Evolutionary conservation across 1,140 invertebrate species (phyloP).

Genomic region (Zophobas morio): DNA sequence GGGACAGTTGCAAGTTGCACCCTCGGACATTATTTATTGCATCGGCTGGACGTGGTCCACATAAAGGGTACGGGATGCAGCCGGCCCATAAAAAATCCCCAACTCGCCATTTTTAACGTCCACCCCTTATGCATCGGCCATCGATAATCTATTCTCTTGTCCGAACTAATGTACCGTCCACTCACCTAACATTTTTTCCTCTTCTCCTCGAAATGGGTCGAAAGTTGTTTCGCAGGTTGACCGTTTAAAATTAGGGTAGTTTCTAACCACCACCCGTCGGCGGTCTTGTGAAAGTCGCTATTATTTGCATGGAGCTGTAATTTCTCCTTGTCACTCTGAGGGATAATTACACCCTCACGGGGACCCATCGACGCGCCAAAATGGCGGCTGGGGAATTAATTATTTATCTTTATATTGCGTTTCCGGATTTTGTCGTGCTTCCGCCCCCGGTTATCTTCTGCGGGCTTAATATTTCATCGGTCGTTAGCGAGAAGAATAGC

Average conservation of each 20-base stretch:
- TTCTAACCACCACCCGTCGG: slow-evolving; percentile 12
- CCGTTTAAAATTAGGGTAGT: slow-evolving; percentile 26
- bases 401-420: slow-evolving; percentile 52
- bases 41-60: slow-evolving; percentile 54
- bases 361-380: slow-evolving; percentile 45
- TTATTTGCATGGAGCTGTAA: slow-evolving; percentile 24
- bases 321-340: slow-evolving; percentile 31
- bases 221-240: slow-evolving; percentile 5
- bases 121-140: slow-evolving; percentile 47
- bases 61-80: slow-evolving; percentile 51
- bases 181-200: slow-evolving; percentile 35
- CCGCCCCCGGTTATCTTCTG: slow-evolving; percentile 18
- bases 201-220: slow-evolving; percentile 4
- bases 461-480: slow-evolving; percentile 39
- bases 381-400: slow-evolving; percentile 52
- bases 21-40: slow-evolving; percentile 54
- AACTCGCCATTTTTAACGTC: slow-evolving; percentile 51
- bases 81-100: slow-evolving; percentile 54
- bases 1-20: slow-evolving; percentile 54
- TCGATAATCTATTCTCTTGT: slow-evolving; percentile 50
- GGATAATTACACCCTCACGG: slow-evolving; percentile 48
- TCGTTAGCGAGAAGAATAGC: slow-evolving; percentile 32
- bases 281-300: slow-evolving; percentile 27
- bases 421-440: slow-evolving; percentile 46
- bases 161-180: slow-evolving; percentile 40